Base-by-base conservation (phyloP, 2,797 vertebrate species). In the Pangasius krempfi region DNA sequence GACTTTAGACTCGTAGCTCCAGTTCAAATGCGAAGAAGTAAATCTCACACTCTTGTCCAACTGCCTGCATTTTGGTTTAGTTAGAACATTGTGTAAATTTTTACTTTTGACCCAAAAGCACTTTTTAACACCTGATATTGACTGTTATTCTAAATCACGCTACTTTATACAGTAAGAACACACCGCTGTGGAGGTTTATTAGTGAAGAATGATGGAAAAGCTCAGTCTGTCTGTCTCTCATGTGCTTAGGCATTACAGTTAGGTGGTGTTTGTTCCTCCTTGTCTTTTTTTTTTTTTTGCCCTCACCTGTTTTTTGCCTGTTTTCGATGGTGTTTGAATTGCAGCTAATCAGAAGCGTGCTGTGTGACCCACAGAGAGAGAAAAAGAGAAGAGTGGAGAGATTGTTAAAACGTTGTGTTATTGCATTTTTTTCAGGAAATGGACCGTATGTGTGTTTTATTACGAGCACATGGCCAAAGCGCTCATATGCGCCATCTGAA, bases 341-440 rank as follows among this genome's bases (percentile, higher is more conserved):
- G 33, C 73, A 44, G 73, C 60, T 89, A 81, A 89, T 89, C 84
- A 86, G 52, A 27, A 37, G 62, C 52, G 0, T 60, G 73, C 13
- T 20, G 60, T 47, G 73, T 47, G 60, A 68, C 72, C 50, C 44
- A 54, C 60, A 3, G 27, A 78, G 60, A 80, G 62, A 76, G 58
- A 47, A 22, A 13, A 20, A 12, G 22, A 37, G 20, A 25, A 56
- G 56, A 44, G 6, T 20, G 2, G 6, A 44, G 13, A 50, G 20
- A 7, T 7, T 76, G 37, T 14, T n/a, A 44, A 66, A 62, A 37
- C 4, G 0, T 37, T 25, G 4, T 22, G 20, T 40, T 27, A 40
- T 82, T 14, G 37, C 30, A 79, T 80, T 80, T 83, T 10, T 64
- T 64, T 47, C 12, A 47, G 6, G 37, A 76, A 78, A 86, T 44